These are phyloP conservation scores for Engystomops pustulosus DNA, from an alignment of 2,113 vertebrate genomes.

Conservation along the genomic window DNA sequence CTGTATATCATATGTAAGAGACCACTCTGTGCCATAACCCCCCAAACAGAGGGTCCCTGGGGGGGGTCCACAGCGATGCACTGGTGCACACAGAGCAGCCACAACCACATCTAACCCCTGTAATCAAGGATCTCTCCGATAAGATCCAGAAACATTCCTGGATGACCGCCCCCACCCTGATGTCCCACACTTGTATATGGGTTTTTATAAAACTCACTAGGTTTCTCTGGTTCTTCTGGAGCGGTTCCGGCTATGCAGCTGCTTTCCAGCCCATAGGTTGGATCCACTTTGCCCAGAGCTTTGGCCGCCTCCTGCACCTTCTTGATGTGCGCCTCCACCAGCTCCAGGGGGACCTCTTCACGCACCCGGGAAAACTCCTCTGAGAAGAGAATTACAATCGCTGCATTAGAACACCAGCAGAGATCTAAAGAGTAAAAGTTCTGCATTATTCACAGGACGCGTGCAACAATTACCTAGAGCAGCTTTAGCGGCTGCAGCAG, in stretches of 20 bases:
- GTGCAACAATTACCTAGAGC: slow-evolving; percentile 86
- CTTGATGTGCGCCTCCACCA: slow-evolving; percentile 95
- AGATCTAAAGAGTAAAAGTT: no score
- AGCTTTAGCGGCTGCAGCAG: slow-evolving; percentile 92
- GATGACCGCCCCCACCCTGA: no score
- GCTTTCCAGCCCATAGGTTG: slow-evolving; percentile 92
- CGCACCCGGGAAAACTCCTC: slow-evolving; percentile 99
- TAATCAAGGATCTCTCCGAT: background rate
- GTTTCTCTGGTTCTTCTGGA: slow-evolving; percentile 89
- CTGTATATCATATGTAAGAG: no score
- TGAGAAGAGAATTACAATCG: slow-evolving; percentile 57
- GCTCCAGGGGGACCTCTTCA: slow-evolving; percentile 93
- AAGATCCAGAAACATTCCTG: no score
- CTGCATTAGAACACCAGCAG: no score
- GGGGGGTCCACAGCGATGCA: no score
- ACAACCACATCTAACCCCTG: no score
- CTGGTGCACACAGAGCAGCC: no score
- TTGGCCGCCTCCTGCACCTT: slow-evolving; percentile 95
- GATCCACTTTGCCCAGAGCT: slow-evolving; percentile 90
- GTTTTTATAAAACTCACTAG: slow-evolving; percentile 72
- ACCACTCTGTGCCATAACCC: no score
- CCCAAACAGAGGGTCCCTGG: no score
- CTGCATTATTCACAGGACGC: background rate
- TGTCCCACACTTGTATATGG: no score
- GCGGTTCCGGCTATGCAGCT: slow-evolving; percentile 94